Conservation (phyloP, 2,888 invertebrate species). For the Hemaris fuciformis region DNA sequence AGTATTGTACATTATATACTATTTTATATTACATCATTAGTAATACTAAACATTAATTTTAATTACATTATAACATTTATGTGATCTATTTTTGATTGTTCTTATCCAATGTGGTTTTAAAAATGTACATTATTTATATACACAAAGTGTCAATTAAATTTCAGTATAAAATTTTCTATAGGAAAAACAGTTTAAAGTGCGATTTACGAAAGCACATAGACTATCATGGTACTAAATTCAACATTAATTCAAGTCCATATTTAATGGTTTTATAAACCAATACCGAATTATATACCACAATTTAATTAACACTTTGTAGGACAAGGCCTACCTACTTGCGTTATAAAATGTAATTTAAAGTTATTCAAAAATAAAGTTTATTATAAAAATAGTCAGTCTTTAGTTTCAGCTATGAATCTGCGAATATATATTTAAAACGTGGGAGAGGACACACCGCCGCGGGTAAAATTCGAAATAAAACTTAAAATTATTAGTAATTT, state of each 20-base stretch:
- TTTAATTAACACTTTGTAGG: slow-evolving; percentile 7
- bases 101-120: slow-evolving; percentile 50
- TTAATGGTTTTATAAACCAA: background rate
- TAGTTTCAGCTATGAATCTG: background rate
- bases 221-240: background rate
- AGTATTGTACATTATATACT: slow-evolving; percentile 64
- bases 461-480: slow-evolving; percentile 67
- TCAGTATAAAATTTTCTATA: background rate
- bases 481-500: slow-evolving; percentile 70
- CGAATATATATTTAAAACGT: too few species aligned
- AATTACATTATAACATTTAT: slow-evolving; percentile 65
- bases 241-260: too few species aligned
- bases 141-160: slow-evolving; percentile 14
- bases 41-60: slow-evolving; percentile 58
- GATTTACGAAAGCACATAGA: background rate
- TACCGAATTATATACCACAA: background rate
- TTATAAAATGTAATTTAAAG: slow-evolving; percentile 69
- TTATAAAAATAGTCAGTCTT: slow-evolving; percentile 19
- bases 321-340: slow-evolving; percentile 61
- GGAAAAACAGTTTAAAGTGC: background rate
- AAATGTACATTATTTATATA: slow-evolving; percentile 58
- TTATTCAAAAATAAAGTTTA: slow-evolving; percentile 66
- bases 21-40: slow-evolving; percentile 67
- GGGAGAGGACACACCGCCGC: slow-evolving; percentile 29
- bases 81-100: slow-evolving; percentile 62